Percentiles rank a stretch among this genome's conserved stretches.
Evolutionary conservation across 2,113 vertebrate species (phyloP).

Genomic region (Centropus bengalensis): DNA sequence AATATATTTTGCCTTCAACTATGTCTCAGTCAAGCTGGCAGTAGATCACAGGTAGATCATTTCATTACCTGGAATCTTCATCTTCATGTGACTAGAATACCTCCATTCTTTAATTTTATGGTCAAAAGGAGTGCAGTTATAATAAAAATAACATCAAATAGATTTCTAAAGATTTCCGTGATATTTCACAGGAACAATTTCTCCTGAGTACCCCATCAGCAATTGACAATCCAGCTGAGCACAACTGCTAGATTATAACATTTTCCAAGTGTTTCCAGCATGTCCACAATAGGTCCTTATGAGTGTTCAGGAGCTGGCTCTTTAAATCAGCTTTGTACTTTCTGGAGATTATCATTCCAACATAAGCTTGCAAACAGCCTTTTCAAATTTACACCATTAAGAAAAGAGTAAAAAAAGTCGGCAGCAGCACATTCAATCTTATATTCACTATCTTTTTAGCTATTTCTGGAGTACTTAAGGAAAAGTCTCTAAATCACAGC

Average conservation of each 20-base stretch:
- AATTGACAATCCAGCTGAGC: neutral
- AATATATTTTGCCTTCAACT: conserved; percentile 50
- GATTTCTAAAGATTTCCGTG: neutral
- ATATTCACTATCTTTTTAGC: conserved; percentile 26
- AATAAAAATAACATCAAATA: neutral
- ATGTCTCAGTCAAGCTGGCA: conserved; percentile 35
- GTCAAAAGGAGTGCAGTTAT: neutral
- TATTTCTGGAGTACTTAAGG: neutral
- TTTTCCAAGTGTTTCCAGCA: neutral
- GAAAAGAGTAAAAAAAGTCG: neutral
- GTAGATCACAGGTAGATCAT: conserved; percentile 57
- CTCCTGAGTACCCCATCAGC: neutral
- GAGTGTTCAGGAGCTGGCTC: neutral
- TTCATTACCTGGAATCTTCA: neutral
- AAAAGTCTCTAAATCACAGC: neutral
- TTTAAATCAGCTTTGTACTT: neutral
- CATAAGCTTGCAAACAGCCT: neutral
- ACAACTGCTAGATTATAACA: neutral
- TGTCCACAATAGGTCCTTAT: neutral
- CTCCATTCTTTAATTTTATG: neutral
- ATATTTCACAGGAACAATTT: neutral
- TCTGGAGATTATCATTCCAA: neutral
- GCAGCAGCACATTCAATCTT: neutral
- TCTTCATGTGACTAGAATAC: neutral
- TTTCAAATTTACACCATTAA: neutral